These are phyloP conservation scores for Drosophila pegasa DNA, from an alignment of 2,888 invertebrate genomes.

Conservation along the genomic window DNA sequence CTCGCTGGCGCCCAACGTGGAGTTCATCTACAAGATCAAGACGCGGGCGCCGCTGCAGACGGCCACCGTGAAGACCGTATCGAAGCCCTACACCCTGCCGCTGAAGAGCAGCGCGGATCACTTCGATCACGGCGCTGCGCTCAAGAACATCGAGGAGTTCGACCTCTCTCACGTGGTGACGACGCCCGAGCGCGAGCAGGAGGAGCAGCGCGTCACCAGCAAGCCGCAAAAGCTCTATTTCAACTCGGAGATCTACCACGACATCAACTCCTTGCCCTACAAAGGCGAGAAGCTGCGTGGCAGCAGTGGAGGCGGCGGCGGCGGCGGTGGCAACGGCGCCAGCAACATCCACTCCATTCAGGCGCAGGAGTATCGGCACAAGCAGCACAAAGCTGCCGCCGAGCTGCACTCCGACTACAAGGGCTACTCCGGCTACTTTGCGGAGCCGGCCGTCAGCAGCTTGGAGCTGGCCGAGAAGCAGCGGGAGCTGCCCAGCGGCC, in stretches of 20 bases:
- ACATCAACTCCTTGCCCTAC: conserved; percentile 84
- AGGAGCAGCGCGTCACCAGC: conserved; percentile 46
- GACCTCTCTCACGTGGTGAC: conserved; percentile 82
- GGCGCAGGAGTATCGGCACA: conserved; percentile 66
- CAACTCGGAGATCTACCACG: conserved; percentile 84
- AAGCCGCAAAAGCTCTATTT: conserved; percentile 83
- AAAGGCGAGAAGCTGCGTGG: conserved; percentile 76
- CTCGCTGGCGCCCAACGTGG: conserved; percentile 82
- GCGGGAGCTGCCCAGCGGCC: conserved; percentile 23
- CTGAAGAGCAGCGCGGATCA: conserved; percentile 70
- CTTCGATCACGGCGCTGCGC: conserved; percentile 83
- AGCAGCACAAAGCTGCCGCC: conserved; percentile 50
- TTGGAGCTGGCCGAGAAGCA: conserved; percentile 57
- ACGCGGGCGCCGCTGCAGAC: conserved; percentile 83
- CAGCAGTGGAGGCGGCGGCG: conserved; percentile 9
- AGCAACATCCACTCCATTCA: conserved; percentile 29
- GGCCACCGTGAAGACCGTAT: conserved; percentile 82
- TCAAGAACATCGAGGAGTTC: conserved; percentile 83
- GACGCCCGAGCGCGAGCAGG: conserved; percentile 64
- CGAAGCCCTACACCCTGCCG: conserved; percentile 80
- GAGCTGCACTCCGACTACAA: conserved; percentile 77
- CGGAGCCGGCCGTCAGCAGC: conserved; percentile 71
- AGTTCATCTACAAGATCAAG: conserved; percentile 84
- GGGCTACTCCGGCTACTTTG: conserved; percentile 82
- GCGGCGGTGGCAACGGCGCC: conserved; percentile 22